A percentile compares a stretch with the other conserved stretches of the same genome.
These are phyloP conservation scores for Molorchus minor DNA, from an alignment of 2,888 invertebrate genomes.

Conservation along the genomic window DNA sequence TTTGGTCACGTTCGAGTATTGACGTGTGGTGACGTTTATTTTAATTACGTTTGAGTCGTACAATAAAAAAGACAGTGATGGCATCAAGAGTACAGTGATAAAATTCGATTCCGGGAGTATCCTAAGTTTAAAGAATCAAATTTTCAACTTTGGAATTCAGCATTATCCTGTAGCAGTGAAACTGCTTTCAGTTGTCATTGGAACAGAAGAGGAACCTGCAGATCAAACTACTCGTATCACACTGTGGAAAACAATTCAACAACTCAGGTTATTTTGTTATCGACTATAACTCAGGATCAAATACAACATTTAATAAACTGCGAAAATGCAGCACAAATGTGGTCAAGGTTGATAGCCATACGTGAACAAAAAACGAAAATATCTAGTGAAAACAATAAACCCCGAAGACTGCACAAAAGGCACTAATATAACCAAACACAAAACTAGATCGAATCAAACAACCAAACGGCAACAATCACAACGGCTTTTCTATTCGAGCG, in stretches of 20 bases:
- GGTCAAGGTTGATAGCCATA: too few relatives aligned
- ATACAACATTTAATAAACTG: too few relatives aligned
- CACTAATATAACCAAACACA: too few relatives aligned
- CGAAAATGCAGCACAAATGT: too few relatives aligned
- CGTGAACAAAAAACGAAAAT: constrained; percentile 4
- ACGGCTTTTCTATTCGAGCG: too few relatives aligned
- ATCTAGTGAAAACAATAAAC: too few relatives aligned
- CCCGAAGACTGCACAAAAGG: too few relatives aligned
- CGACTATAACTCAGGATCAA: too few relatives aligned
- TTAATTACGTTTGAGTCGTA: constrained; percentile 1
- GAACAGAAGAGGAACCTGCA: constrained; percentile 14
- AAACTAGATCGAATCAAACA: too few relatives aligned
- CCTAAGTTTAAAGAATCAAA: not conserved
- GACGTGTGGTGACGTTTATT: not conserved
- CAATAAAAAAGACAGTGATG: not conserved
- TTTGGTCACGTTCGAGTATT: not conserved
- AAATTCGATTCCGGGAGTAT: constrained; percentile 1
- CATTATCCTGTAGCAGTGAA: constrained; percentile 24
- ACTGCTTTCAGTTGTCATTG: constrained; percentile 20
- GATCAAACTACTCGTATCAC: not conserved
- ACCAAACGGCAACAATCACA: too few relatives aligned
- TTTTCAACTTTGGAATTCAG: not conserved
- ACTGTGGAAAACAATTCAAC: constrained; percentile 18
- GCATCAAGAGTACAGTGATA: not conserved
- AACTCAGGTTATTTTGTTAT: constrained; percentile 27